Conservation (phyloP, 2,888 invertebrate genomes). For the Lycia hirtaria region DNA sequence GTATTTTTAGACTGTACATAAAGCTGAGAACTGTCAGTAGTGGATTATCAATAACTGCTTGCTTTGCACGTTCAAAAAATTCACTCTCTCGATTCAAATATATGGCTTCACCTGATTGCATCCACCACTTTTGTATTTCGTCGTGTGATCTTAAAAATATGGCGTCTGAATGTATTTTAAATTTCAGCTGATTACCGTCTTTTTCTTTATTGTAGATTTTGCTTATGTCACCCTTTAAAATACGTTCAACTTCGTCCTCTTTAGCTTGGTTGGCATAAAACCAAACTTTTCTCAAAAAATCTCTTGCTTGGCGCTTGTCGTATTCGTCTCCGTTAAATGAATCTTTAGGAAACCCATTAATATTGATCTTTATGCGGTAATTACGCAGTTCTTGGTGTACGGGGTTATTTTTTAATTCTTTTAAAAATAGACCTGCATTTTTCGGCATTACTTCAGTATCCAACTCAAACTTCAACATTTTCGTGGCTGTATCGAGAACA, state of each 20-base stretch:
- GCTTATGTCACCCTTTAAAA: slow-evolving; percentile 51
- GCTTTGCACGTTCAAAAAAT: slow-evolving; percentile 51
- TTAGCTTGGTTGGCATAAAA: slow-evolving; percentile 57
- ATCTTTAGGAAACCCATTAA: slow-evolving; percentile 49
- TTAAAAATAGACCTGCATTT: slow-evolving; percentile 45
- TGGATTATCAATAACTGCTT: slow-evolving; percentile 52
- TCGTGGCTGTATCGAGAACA: slow-evolving; percentile 39
- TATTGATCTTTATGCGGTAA: slow-evolving; percentile 46
- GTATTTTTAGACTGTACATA: slow-evolving; percentile 50
- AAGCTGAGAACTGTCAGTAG: slow-evolving; percentile 49
- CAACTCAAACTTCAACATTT: slow-evolving; percentile 45
- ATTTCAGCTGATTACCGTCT: slow-evolving; percentile 43
- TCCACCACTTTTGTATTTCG: slow-evolving; percentile 61
- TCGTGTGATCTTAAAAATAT: slow-evolving; percentile 56
- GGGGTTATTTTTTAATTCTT: slow-evolving; percentile 17
- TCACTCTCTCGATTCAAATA: slow-evolving; percentile 48
- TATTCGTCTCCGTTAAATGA: slow-evolving; percentile 46
- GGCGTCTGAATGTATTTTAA: slow-evolving; percentile 54
- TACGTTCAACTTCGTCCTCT: slow-evolving; percentile 49
- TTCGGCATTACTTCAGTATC: slow-evolving; percentile 28
- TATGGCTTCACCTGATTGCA: slow-evolving; percentile 42
- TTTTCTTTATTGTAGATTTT: slow-evolving; percentile 45
- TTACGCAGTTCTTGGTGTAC: slow-evolving; percentile 20
- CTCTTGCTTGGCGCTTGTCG: slow-evolving; percentile 46
- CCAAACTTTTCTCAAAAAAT: slow-evolving; percentile 53